Evolutionary conservation across 2,113 vertebrate genomes (phyloP).

Genomic region (Thunnus thynnus): DNA sequence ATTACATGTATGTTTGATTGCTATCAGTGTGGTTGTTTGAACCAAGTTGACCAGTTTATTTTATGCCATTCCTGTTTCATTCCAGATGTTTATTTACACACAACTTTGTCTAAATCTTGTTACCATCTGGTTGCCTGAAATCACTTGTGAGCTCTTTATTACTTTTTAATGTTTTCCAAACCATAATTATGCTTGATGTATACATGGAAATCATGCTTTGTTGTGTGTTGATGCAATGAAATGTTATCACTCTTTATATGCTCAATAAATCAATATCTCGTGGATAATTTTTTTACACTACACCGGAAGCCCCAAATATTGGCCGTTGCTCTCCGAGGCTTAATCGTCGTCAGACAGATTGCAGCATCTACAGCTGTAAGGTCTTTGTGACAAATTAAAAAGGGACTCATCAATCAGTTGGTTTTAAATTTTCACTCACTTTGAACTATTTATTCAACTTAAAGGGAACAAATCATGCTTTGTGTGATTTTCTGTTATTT

Average conservation of each 20-base stretch:
- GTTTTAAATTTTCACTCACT: too few relatives aligned
- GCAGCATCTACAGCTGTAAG: too few relatives aligned
- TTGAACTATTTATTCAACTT: too few relatives aligned
- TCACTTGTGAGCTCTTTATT: conserved; percentile 1
- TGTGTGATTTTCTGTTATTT: too few relatives aligned
- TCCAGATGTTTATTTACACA: not conserved
- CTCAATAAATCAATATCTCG: conserved; percentile 32
- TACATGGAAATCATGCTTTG: not conserved
- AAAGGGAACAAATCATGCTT: too few relatives aligned
- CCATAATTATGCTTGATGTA: not conserved
- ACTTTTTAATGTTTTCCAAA: not conserved
- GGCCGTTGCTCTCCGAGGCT: too few relatives aligned
- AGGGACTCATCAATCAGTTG: too few relatives aligned
- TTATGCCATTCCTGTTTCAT: not conserved
- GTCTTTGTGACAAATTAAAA: too few relatives aligned
- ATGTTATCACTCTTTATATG: not conserved
- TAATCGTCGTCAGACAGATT: too few relatives aligned
- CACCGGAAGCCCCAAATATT: too few relatives aligned
- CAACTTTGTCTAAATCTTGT: not conserved
- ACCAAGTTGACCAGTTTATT: not conserved
- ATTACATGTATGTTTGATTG: not conserved
- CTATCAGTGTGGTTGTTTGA: not conserved
- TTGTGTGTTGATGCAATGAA: not conserved
- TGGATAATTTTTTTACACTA: not conserved
- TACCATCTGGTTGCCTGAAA: not conserved